Conservation (phyloP, 2,888 invertebrate species). For the Glaucopsyche alexis region DNA sequence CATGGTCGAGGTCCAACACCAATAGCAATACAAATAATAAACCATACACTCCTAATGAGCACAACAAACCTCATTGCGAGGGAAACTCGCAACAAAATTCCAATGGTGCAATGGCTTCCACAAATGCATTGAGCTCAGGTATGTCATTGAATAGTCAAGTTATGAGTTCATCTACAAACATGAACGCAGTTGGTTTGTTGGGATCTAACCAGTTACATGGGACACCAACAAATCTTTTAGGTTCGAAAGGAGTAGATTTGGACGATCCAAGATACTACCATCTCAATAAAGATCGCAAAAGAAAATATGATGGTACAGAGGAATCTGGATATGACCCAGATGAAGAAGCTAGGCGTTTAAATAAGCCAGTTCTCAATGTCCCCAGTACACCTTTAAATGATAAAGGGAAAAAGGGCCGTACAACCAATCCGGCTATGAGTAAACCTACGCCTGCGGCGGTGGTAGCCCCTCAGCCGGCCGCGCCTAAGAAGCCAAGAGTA, state of each 20-base stretch:
- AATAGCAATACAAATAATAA: conserved; percentile 67
- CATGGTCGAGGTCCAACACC: conserved; percentile 80
- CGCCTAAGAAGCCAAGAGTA: conserved; percentile 71
- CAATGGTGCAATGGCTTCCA: conserved; percentile 65
- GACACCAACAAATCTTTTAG: conserved; percentile 58
- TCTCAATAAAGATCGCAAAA: conserved; percentile 85
- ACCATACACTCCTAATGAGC: conserved; percentile 62
- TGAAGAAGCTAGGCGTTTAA: conserved; percentile 72
- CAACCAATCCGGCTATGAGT: conserved; percentile 45
- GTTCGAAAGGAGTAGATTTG: conserved; percentile 74
- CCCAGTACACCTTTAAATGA: conserved; percentile 72
- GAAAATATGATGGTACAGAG: conserved; percentile 84
- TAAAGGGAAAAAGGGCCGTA: conserved; percentile 69
- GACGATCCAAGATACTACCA: conserved; percentile 88
- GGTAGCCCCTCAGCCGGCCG: conserved; percentile 70
- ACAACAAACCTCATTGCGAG: conserved; percentile 65
- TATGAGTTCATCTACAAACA: conserved; percentile 60
- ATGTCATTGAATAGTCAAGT: conserved; percentile 64
- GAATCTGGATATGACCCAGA: conserved; percentile 83
- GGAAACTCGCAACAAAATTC: conserved; percentile 59
- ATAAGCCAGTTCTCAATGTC: conserved; percentile 76
- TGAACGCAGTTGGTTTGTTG: conserved; percentile 67
- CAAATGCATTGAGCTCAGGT: conserved; percentile 59
- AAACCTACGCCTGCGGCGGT: conserved; percentile 66
- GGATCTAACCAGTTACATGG: conserved; percentile 71